Conservation (phyloP, 2,113 vertebrate genomes). For the Odocoileus virginianus region DNA sequence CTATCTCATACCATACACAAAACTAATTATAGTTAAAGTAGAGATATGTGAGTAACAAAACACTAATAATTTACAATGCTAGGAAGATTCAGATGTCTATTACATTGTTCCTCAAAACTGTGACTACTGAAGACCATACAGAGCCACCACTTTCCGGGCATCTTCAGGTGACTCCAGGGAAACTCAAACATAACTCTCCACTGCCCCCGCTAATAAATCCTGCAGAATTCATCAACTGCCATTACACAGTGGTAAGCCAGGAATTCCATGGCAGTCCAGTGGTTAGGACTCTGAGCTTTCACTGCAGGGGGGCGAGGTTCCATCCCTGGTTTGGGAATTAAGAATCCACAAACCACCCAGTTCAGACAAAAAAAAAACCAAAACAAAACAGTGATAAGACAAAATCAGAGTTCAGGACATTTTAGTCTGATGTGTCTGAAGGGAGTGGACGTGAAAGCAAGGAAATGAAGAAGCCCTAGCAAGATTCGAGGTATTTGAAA, state of each 20-base stretch:
- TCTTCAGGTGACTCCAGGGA: background rate
- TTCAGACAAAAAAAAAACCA: background rate
- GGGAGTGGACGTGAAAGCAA: background rate
- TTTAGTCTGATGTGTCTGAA: background rate
- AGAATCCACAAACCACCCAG: background rate
- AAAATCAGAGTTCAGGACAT: background rate
- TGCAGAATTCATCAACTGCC: background rate
- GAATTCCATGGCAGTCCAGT: background rate
- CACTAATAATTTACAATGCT: background rate
- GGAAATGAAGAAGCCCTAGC: background rate
- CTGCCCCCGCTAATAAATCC: background rate
- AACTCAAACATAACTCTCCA: background rate
- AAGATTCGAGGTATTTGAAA: background rate
- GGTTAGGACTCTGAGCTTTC: background rate
- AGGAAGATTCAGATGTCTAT: background rate
- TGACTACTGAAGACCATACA: background rate
- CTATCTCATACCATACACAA: background rate
- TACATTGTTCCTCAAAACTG: background rate
- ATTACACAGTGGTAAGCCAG: background rate
- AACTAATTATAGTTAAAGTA: background rate
- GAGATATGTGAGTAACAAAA: background rate
- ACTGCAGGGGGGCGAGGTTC: background rate
- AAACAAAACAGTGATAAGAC: background rate
- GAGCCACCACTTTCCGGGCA: accelerated
- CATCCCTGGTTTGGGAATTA: background rate